Base-by-base conservation (phyloP, 1,140 invertebrate species). In the Holcopasites calliopsidis region DNA sequence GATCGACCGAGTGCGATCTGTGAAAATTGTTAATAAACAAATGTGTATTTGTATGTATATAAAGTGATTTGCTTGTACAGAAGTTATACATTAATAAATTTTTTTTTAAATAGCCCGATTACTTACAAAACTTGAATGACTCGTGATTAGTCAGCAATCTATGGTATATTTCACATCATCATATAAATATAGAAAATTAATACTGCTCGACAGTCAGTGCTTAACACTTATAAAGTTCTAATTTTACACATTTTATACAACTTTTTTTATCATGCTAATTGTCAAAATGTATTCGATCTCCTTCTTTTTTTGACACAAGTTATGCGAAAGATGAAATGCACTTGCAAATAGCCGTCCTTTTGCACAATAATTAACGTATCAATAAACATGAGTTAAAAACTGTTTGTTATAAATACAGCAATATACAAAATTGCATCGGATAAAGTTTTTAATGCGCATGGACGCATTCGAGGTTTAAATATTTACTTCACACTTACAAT, bases 381-480 rank as follows among this genome's bases (percentile, higher is more conserved):
- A 71, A 33, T 57, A 73, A 33, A 72, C 16, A 49, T n/a, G 4
- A 42, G 13, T 35, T 13, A 72, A 11, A 61, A 61, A 55, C 38
- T n/a, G n/a, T 7, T 72, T 16, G 18, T 21, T 64, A 74, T 64
- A 35, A 79, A 79, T 52, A 79, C 60, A 75, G 18, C 33, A 79
- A 75, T 79, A 11, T 79, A 76, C 49, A 57, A 73, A 49, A 26
- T 57, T 57, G 5, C 40, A 62, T 13, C 6, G 23, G 72, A 49
- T 23, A n/a, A 44, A 33, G 31, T 49, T 28, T 23, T 40, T 33
- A 57, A 70, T 50, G 49, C 28, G 57, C 42, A 28, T 38, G 38
- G 50, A 35, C 40, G 38, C 42, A 57, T 65, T 49, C 47, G 1
- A 42, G 31, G 23, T 1, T 28, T 23, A 35, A 50, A 64, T 61